Evolutionary conservation across 2,797 vertebrate genomes (phyloP).

Genomic region (Ctenosaura bakeri): DNA sequence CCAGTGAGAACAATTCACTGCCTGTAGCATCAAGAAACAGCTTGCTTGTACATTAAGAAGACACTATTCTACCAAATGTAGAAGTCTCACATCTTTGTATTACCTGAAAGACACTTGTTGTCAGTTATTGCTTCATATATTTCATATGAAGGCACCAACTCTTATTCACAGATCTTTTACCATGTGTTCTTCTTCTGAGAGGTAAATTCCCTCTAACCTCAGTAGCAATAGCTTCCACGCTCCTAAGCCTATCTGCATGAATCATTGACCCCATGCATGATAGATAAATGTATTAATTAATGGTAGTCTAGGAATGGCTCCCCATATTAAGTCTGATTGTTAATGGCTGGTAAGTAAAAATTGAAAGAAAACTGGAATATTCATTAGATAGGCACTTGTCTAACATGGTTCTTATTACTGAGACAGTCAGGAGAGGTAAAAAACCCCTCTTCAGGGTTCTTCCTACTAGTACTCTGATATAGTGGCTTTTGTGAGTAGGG

Average conservation of each 20-base stretch:
- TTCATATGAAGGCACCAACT: neutral
- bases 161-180: neutral
- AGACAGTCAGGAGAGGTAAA: too few relatives aligned
- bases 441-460: neutral
- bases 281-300: neutral
- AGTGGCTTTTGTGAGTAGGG: neutral
- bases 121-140: neutral
- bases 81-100: neutral
- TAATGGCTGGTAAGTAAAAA: neutral
- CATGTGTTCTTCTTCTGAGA: neutral
- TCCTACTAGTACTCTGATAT: neutral
- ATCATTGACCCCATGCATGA: neutral
- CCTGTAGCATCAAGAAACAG: neutral
- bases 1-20: neutral
- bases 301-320: neutral
- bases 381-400: neutral
- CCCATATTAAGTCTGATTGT: neutral
- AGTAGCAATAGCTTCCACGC: neutral
- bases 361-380: neutral
- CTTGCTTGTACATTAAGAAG: neutral
- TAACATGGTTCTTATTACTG: neutral
- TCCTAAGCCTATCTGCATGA: neutral
- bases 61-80: neutral
- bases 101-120: neutral
- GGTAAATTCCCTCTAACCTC: neutral